These are phyloP conservation scores for Halcyon malimbica DNA, from an alignment of 2,113 vertebrate species.

Conservation along the genomic window DNA sequence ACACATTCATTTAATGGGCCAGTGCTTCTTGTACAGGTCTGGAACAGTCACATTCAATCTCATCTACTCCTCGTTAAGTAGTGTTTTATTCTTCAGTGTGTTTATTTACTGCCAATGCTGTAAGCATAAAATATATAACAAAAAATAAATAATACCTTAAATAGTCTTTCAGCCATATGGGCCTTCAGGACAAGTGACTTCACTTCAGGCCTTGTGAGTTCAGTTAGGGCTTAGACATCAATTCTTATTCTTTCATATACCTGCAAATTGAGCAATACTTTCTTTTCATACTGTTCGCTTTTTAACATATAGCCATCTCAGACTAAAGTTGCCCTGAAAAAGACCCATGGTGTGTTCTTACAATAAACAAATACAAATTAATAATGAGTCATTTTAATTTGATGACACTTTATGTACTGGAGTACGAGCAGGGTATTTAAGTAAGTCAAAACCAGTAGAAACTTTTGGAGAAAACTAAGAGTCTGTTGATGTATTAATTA, in stretches of 20 bases:
- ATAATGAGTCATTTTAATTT: background rate
- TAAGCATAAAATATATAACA: conserved; percentile 72
- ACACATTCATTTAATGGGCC: conserved; percentile 82
- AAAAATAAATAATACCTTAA: conserved; percentile 76
- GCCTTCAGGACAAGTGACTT: conserved; percentile 49
- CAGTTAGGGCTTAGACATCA: conserved; percentile 23
- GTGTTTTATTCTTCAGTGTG: conserved; percentile 71
- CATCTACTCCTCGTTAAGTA: conserved; percentile 74
- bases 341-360: background rate
- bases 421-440: background rate
- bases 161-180: conserved; percentile 38
- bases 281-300: conserved; percentile 14
- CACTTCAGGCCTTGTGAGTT: conserved; percentile 21
- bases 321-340: background rate
- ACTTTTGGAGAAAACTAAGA: background rate
- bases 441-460: background rate
- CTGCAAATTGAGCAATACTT: conserved; percentile 27
- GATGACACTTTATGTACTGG: background rate
- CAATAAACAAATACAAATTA: background rate
- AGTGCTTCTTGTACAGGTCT: conserved; percentile 73
- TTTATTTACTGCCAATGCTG: conserved; percentile 77
- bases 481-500: background rate
- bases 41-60: conserved; percentile 75
- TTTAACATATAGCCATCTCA: background rate
- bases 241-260: conserved; percentile 35